phyloP scores from a whole-genome alignment of 2,888 invertebrate species.

The Aethes cnicana region DNA sequence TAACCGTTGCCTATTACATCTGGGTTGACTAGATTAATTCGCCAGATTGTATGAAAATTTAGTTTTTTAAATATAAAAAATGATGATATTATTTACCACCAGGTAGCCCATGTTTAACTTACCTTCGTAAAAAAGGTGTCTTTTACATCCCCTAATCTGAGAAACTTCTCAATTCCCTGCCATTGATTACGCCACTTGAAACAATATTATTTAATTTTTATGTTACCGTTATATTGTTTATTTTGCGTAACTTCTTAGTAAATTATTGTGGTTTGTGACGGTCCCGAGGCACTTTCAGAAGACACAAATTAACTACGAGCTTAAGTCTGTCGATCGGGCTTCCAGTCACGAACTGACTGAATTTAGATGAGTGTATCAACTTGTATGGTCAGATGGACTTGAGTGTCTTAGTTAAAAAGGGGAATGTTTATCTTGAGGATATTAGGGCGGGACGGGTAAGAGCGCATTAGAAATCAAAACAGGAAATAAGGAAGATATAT shows the following conservation, averaged over 20 bases:
- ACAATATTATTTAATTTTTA: slow-evolving; percentile 45
- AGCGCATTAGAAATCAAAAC: neutral
- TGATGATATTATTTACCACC: no score
- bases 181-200: slow-evolving; percentile 21
- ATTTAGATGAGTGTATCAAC: slow-evolving; percentile 73
- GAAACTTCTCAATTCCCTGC: slow-evolving; percentile 31
- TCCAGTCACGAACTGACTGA: slow-evolving; percentile 68
- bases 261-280: slow-evolving; percentile 59
- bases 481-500: no score
- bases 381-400: slow-evolving; percentile 52
- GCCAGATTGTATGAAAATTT: no score
- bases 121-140: no score
- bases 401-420: slow-evolving; percentile 42
- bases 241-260: slow-evolving; percentile 54
- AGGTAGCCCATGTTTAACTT: no score
- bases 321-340: slow-evolving; percentile 52
- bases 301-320: slow-evolving; percentile 59
- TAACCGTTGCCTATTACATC: no score
- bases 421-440: slow-evolving; percentile 43
- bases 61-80: no score
- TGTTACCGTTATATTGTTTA: slow-evolving; percentile 50
- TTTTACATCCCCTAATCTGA: no score
- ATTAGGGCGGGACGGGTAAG: neutral
- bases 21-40: no score
- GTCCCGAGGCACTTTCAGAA: slow-evolving; percentile 59